Percentiles rank a stretch among this genome's conserved stretches.
Evolutionary conservation across 2,113 vertebrate species (phyloP).

Genomic region (Athene noctua): DNA sequence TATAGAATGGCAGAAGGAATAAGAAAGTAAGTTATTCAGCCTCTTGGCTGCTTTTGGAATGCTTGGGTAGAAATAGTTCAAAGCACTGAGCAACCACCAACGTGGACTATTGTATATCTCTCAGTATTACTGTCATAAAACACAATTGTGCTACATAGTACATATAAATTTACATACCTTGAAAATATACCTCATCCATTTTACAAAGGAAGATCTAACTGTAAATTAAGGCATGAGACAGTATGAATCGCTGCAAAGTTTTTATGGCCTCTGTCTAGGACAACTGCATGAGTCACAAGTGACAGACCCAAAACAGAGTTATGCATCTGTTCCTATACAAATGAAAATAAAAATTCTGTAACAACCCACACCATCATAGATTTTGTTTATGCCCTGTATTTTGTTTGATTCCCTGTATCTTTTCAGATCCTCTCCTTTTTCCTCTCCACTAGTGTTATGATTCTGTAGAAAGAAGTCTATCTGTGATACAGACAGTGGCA

Average conservation of each 20-base stretch:
- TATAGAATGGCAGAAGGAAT: background rate
- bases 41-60: background rate
- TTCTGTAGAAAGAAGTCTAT: background rate
- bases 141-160: background rate
- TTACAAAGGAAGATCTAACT: background rate
- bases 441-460: background rate
- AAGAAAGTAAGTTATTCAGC: background rate
- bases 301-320: constrained; percentile 16
- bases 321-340: background rate
- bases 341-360: background rate
- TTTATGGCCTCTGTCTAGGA: constrained; percentile 29
- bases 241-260: background rate
- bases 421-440: background rate
- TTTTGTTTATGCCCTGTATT: background rate
- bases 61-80: background rate
- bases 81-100: background rate
- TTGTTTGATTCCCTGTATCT: background rate
- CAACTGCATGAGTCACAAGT: background rate
- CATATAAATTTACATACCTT: constrained; percentile 18
- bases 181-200: constrained; percentile 36
- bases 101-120: background rate
- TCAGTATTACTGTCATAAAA: constrained; percentile 33
- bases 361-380: background rate
- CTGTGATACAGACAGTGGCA: background rate
- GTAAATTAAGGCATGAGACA: constrained; percentile 31